Base-by-base conservation (phyloP, 2,113 vertebrate species). In the Salvator merianae region DNA sequence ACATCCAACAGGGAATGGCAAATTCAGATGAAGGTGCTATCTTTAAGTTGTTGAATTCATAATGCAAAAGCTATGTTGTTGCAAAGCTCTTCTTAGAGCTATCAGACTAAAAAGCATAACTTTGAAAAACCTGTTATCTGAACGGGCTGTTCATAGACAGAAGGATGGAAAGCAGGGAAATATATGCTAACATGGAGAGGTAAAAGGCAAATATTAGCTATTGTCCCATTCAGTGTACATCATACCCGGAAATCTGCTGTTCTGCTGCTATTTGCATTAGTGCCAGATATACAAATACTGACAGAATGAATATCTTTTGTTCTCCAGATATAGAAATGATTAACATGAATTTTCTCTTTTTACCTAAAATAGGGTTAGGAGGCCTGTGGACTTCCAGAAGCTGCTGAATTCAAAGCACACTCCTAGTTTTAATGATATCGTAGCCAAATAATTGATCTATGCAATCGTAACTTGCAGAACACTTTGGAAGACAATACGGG, bases 221-320 rank as follows among this genome's bases (percentile, higher is more conserved):
- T 87, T 74, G 50, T 75, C 72, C 71, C 80, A 74, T 81, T 69
- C 55, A 80, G 80, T 53, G 50, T 38, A 74, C 40, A 59, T 65
- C 76, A 70, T 85, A 79, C 71, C 73, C 76, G 7, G 32, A 66
- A 78, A 87, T 69, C 40, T 88, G 70, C 74, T 87, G 66, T 69
- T 69, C 70, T 16, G 40, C 83, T 84, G 55, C 40, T 85, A 86
- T 90, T 90, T 90, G 69, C 68, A 55, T 90, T 85, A 72, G 26
- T 30, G 32, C 68, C 86, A 84, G 84, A 87, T 53, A 77, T 81
- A 24, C 30, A 74, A 89, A 77, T 32, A 84, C 18, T 63, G 4
- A 38, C 71, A 89, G 79, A 59, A 1, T 68, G 24, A 50, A 38
- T 28, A 72, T 32, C 50, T 77, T 89, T 88, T 86, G 82, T 89